Conservation (phyloP, 2,888 invertebrate species). For the Chaetogeoica ovagalla region DNA sequence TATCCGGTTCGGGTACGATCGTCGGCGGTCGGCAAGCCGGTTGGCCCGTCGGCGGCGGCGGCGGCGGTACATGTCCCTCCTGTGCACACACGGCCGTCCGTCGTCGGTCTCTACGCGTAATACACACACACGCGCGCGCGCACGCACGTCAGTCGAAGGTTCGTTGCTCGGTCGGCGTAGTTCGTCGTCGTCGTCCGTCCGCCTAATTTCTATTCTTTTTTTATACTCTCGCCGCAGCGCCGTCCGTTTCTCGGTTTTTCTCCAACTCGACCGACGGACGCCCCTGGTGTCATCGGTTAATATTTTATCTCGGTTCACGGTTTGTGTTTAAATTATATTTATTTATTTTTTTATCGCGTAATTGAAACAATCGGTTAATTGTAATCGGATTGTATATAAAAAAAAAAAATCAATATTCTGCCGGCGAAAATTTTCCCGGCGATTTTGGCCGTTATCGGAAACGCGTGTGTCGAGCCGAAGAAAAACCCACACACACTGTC, state of each 20-base stretch:
- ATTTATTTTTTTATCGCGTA: constrained; percentile 19
- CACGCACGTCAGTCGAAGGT: constrained; percentile 51
- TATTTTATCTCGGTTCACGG: background rate
- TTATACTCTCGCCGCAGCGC: background rate
- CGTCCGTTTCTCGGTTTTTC: no score
- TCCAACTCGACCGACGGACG: background rate
- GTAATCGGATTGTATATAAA: no score
- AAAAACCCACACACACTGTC: no score
- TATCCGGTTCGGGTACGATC: constrained; percentile 52
- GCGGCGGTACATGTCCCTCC: constrained; percentile 27
- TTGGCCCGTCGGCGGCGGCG: constrained; percentile 23
- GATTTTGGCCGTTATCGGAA: background rate
- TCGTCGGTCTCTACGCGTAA: background rate
- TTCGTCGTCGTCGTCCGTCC: constrained; percentile 11
- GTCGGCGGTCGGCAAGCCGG: constrained; percentile 2
- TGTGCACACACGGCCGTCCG: constrained; percentile 8
- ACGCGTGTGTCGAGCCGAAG: background rate
- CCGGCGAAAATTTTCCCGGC: background rate
- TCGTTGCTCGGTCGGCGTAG: constrained; percentile 46
- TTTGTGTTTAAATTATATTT: background rate
- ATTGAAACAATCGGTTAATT: background rate
- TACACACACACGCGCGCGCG: constrained; percentile 40
- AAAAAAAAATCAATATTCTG: no score
- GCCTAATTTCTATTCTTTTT: no score
- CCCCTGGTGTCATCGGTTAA: no score